A percentile compares a stretch with the other conserved stretches of the same genome.
Conservation (phyloP, 2,113 vertebrate species). For the Lanius ludovicianus region DNA sequence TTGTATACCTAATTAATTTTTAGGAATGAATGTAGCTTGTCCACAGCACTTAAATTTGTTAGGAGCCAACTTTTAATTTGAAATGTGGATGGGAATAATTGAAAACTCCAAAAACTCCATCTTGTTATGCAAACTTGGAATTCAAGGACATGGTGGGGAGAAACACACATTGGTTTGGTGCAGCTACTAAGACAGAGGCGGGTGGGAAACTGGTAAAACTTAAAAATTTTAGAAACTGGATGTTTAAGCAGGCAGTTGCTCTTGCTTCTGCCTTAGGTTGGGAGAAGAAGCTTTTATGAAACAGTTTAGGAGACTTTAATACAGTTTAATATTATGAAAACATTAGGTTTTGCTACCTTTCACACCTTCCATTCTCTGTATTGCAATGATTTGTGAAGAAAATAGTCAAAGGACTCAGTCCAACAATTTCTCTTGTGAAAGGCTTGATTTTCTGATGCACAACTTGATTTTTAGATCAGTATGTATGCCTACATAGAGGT, state of each 20-base stretch:
- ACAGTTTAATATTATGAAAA: not conserved
- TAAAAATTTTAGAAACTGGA: not conserved
- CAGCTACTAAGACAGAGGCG: not conserved
- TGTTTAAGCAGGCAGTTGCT: not conserved
- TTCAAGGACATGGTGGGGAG: accelerated
- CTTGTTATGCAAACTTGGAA: not conserved
- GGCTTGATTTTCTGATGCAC: not conserved
- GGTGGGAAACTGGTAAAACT: not conserved
- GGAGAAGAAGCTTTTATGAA: not conserved
- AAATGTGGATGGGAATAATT: not conserved
- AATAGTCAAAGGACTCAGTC: not conserved
- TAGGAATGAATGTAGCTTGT: not conserved
- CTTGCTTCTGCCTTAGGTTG: not conserved
- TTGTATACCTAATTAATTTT: not conserved
- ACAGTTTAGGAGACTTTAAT: not conserved
- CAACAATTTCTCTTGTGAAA: not conserved
- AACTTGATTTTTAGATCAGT: not conserved
- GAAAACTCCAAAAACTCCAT: not conserved
- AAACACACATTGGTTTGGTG: not conserved
- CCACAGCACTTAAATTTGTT: not conserved
- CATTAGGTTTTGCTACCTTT: not conserved
- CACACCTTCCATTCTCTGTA: not conserved
- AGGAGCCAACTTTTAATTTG: not conserved
- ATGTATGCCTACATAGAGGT: not conserved
- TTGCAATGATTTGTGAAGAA: not conserved